These are phyloP conservation scores for Mixornis gularis DNA, from an alignment of 2,113 vertebrate genomes.

Conservation along the genomic window DNA sequence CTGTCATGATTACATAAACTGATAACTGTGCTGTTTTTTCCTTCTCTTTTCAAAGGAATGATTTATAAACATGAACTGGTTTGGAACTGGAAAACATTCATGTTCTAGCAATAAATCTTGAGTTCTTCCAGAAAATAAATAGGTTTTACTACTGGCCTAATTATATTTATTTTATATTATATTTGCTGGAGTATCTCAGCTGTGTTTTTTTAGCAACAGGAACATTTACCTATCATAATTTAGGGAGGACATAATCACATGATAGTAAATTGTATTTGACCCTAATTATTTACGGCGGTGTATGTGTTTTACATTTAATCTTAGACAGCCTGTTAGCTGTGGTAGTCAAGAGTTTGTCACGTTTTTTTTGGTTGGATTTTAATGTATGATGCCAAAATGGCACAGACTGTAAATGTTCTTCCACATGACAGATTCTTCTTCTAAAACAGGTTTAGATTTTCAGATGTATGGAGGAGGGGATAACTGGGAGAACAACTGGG, in stretches of 20 bases:
- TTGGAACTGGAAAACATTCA: constrained; percentile 32
- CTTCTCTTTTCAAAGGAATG: constrained; percentile 42
- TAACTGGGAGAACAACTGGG: neutral
- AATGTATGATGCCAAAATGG: neutral
- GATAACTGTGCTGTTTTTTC: constrained; percentile 21
- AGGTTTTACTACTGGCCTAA: neutral
- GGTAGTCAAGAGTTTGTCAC: neutral
- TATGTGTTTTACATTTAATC: neutral
- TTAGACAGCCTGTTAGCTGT: neutral
- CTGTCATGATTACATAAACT: constrained; percentile 32
- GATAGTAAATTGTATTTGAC: constrained; percentile 3
- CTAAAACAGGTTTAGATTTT: constrained; percentile 17
- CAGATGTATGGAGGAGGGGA: constrained; percentile 1
- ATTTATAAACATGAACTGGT: constrained; percentile 13
- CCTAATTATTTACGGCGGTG: neutral
- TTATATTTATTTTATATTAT: neutral
- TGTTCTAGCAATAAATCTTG: constrained; percentile 28
- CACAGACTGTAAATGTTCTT: neutral
- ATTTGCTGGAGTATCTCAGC: neutral
- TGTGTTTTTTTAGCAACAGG: neutral
- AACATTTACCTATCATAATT: neutral
- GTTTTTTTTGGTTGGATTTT: neutral
- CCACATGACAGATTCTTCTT: neutral
- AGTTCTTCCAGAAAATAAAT: constrained; percentile 5
- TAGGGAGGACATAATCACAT: neutral